A percentile compares a stretch with the other conserved stretches of the same genome.
Evolutionary conservation across 2,888 invertebrate species (phyloP).

Genomic region (Mythimna vitellina): DNA sequence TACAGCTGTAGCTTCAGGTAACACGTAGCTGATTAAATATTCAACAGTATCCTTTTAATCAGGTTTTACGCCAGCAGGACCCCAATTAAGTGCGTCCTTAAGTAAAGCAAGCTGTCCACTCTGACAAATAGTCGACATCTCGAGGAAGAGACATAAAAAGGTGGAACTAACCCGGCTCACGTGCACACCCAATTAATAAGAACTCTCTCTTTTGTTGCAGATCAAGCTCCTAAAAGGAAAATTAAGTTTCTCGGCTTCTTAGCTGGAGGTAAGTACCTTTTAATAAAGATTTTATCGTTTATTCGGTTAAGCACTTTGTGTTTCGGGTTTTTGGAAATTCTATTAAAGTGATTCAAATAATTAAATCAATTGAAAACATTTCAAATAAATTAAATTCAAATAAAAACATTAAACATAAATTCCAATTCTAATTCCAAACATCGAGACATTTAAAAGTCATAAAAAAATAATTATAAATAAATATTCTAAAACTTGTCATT

Average conservation of each 20-base stretch:
- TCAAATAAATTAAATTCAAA: too few species aligned
- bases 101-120: conserved; percentile 17
- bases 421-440: too few species aligned
- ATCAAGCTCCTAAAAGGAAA: conserved; percentile 69
- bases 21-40: background rate
- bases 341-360: too few species aligned
- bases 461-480: too few species aligned
- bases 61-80: background rate
- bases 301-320: background rate
- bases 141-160: conserved; percentile 12
- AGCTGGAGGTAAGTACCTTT: conserved; percentile 70
- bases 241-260: conserved; percentile 71
- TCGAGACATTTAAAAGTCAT: too few species aligned
- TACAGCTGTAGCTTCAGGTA: too few species aligned
- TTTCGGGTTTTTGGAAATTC: background rate
- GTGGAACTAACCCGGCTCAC: conserved; percentile 42
- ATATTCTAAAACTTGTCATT: too few species aligned
- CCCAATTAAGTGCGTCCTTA: conserved; percentile 15
- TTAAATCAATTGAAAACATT: too few species aligned
- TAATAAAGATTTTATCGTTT: background rate
- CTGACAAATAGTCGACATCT: conserved; percentile 2
- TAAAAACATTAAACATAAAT: too few species aligned
- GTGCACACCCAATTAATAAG: conserved; percentile 57
- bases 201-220: conserved; percentile 70
- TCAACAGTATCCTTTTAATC: conserved; percentile 4